These are phyloP conservation scores for Oxyura jamaicensis DNA, from an alignment of 2,113 vertebrate species.

Conservation along the genomic window DNA sequence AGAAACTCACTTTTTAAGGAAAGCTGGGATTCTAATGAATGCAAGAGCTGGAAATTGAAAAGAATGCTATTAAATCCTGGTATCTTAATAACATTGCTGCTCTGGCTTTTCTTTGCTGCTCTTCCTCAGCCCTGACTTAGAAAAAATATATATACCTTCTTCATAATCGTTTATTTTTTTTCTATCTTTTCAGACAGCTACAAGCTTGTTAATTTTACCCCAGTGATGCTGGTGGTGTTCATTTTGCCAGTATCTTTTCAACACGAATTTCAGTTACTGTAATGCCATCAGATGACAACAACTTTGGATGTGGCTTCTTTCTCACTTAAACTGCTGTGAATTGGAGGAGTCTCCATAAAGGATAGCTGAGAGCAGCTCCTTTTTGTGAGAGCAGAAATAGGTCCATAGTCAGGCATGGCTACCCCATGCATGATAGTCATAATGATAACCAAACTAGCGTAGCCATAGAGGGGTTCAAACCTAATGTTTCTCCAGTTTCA, in stretches of 20 bases:
- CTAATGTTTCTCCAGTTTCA: background rate
- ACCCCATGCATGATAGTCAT: fast-evolving
- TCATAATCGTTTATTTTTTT: background rate
- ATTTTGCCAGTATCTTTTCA: background rate
- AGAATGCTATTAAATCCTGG: background rate
- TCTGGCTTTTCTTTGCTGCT: background rate
- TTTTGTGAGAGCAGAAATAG: background rate
- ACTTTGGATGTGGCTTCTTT: background rate
- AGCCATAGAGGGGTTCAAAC: background rate
- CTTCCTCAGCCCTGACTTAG: background rate
- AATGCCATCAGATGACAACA: background rate
- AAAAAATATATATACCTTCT: background rate
- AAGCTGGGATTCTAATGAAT: background rate
- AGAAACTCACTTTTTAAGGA: background rate
- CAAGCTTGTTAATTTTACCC: background rate
- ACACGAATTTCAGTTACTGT: background rate
- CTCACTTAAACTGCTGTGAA: background rate
- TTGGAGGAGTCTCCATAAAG: background rate
- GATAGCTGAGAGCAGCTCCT: background rate
- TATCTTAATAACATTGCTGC: background rate
- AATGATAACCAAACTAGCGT: too few relatives aligned
- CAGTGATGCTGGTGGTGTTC: background rate
- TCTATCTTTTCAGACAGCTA: background rate
- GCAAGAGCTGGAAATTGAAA: background rate
- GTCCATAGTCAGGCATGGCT: background rate